Base-by-base conservation (phyloP, 2,888 invertebrate species). In the Hololepta plana region DNA sequence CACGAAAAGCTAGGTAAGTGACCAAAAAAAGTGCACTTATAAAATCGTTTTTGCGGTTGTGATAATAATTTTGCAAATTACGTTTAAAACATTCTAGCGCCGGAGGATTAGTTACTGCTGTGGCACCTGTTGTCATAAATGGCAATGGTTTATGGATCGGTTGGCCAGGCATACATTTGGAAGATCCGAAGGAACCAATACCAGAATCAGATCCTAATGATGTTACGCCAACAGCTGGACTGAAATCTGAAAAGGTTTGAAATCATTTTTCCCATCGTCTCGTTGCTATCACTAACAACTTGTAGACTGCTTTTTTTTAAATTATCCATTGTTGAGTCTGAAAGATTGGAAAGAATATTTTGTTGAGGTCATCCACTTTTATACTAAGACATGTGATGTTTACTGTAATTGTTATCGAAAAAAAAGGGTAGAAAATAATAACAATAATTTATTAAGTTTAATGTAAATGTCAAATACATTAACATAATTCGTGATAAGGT, bases 71-170 rank as follows among this genome's bases (percentile, higher is more conserved):
- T 26, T 26, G 19, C 17, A 17, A 17, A 17, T 7, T 6, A 6
- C 8, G 7, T 6, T 8, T 7, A 17, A 17, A 17, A 17, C 10
- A 23, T 53, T 57, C 19, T 50, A 87, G 87, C 52, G 87, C 87
- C 47, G 87, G 87, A 31, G 87, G 87, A 28, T 60, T 88, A 38
- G 87, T 87, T 11, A 88, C 85, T 4, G 87, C 87, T 1, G 85
- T 88, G 5, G 85, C 85, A 12, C 87, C 87, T 0, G 84, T 87
- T 6, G 85, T 87, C 4, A 79, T 85, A 36, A 72, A 75, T 34
- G 73, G 84, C 26, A 67, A 67, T 39, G 87, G 87, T 21, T 62
- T 84, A 29, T 88, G 87, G 87, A 82, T 88, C 19, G 87, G 87
- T 37, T 88, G 87, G 87, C 76, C 87, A 1, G 87, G 87, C 7